Evolutionary conservation across 2,888 invertebrate species (phyloP).

Genomic region (Tachina fera): DNA sequence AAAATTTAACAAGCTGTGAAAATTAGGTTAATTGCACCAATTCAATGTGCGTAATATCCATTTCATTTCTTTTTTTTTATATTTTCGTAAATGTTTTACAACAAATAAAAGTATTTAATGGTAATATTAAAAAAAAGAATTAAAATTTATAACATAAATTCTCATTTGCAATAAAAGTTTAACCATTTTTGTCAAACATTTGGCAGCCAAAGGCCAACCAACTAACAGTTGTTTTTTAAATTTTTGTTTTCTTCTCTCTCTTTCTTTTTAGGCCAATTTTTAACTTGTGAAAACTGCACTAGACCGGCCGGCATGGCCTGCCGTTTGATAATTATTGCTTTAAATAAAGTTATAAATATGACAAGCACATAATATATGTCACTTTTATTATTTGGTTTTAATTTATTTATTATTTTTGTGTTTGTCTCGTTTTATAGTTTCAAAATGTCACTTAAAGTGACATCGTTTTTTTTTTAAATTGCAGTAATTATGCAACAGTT

Average conservation of each 20-base stretch:
- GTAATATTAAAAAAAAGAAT: constrained; percentile 7
- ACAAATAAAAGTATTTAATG: constrained; percentile 51
- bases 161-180: constrained; percentile 41
- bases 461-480: constrained; percentile 10
- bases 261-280: constrained; percentile 19
- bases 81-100: constrained; percentile 43
- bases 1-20: constrained; percentile 68
- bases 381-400: constrained; percentile 44
- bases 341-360: constrained; percentile 55
- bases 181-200: constrained; percentile 56
- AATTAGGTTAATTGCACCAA: constrained; percentile 69
- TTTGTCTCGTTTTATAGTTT: background rate
- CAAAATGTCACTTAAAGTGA: constrained; percentile 27
- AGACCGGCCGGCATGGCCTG: background rate
- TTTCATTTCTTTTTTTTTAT: background rate
- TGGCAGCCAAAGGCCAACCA: constrained; percentile 54
- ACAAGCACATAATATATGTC: constrained; percentile 64
- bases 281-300: background rate
- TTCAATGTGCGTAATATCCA: constrained; percentile 42
- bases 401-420: background rate
- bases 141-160: constrained; percentile 47
- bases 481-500: constrained; percentile 31
- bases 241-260: background rate
- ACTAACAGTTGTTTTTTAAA: constrained; percentile 2
- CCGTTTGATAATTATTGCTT: constrained; percentile 17